phyloP scores from a whole-genome alignment of 1,140 invertebrate genomes.

The Meloidogyne exigua region DNA sequence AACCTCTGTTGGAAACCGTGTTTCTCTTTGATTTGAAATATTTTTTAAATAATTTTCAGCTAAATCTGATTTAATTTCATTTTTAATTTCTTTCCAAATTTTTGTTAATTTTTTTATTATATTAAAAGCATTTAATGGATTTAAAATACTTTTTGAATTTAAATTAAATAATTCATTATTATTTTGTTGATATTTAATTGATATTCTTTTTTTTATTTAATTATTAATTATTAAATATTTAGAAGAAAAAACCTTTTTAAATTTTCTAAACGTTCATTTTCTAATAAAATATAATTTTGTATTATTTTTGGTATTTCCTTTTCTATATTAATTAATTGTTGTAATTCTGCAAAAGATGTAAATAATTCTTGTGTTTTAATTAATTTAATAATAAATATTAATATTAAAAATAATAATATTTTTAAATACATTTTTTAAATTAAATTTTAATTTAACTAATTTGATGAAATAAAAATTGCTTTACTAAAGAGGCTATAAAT shows the following conservation, averaged over 20 bases:
- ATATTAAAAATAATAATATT: not conserved
- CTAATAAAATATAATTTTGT: slow-evolving; percentile 41
- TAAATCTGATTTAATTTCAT: slow-evolving; percentile 41
- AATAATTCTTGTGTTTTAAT: slow-evolving; percentile 34
- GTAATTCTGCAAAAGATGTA: slow-evolving; percentile 48
- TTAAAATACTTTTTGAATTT: slow-evolving; percentile 37
- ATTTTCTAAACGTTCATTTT: slow-evolving; percentile 42
- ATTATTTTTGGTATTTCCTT: slow-evolving; percentile 48
- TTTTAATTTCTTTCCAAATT: slow-evolving; percentile 45
- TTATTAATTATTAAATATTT: not conserved
- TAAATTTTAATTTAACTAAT: too few relatives aligned
- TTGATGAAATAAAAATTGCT: too few relatives aligned
- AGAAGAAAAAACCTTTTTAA: slow-evolving; percentile 32
- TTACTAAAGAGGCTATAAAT: too few relatives aligned
- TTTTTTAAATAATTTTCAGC: slow-evolving; percentile 54
- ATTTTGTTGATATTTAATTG: not conserved
- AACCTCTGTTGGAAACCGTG: slow-evolving; percentile 42
- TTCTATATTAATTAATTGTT: slow-evolving; percentile 42
- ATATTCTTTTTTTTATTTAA: not conserved
- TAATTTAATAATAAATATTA: not conserved
- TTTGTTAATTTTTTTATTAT: slow-evolving; percentile 41
- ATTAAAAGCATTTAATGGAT: slow-evolving; percentile 49
- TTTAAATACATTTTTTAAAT: not conserved
- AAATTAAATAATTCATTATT: slow-evolving; percentile 37
- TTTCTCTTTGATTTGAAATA: slow-evolving; percentile 36